Evolutionary conservation across 2,113 vertebrate genomes (phyloP), one percentile per base, ranked within the genome.

Genomic region (Rhinogobius similis): DNA sequence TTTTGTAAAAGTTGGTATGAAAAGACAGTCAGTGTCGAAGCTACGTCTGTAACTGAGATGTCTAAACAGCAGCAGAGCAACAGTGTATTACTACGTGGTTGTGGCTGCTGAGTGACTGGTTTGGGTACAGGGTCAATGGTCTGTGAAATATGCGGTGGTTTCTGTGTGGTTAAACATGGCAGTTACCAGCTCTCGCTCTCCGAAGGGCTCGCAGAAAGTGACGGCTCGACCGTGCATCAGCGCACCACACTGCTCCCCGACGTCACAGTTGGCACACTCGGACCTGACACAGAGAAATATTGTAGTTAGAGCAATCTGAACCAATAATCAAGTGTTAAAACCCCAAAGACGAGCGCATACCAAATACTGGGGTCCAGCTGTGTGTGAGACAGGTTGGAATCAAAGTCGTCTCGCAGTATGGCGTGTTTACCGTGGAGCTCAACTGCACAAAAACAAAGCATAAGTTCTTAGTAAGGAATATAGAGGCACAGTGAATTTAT

Each of bases 391-490:
- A 93, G 91, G 83, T 95, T 95, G 69, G 96, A 98, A 84, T 99
- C 98, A 87, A 99, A 99, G 86, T 99, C 96, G 67, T 99, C 98
- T 72, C 98, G 92, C 14, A 99, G 90, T 72, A 99, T 95, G 73
- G 97, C 89, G 44, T 95, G 95, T 79, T 94, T 93, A 16, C 95
- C 95, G 67, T 99, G 95, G 78, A 99, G 91, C 90, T 98, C 95
- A 85, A 96, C 98, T 99, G 68, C 38, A 73, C 50, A 68, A 26
- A 75, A 21, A 71, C 50, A 84, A 23, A 72, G n/a, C 66, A 84
- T 67, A 72, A 67, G 70, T 59, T 64, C 48, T 70, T 67, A 62
- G 64, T 81, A 68, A 81, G 16, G 67, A 58, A 46, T 20, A 46
- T 20, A 20, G 43, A 13, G 2, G 43, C 4, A 16, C 5, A 18